Evolutionary conservation across 2,113 vertebrate genomes (phyloP).

Genomic region (Copsychus sechellarum): DNA sequence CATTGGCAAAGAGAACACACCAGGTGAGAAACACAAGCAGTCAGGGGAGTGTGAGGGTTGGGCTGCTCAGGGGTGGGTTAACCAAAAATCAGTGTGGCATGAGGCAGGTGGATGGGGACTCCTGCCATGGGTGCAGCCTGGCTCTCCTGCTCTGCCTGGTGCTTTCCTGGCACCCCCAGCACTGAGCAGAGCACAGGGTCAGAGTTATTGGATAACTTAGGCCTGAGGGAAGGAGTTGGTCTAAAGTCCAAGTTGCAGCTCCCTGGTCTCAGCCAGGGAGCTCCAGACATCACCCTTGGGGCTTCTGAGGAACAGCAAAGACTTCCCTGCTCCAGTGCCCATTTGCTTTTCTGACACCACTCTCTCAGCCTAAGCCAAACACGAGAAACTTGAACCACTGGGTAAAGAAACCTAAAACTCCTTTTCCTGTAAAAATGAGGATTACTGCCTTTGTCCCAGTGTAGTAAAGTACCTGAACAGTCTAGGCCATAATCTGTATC

Average conservation of each 20-base stretch:
- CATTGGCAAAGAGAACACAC: too few species aligned
- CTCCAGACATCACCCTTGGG: accelerated
- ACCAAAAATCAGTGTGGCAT: accelerated
- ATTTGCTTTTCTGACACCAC: background rate
- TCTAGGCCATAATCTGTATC: too few species aligned
- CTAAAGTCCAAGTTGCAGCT: background rate
- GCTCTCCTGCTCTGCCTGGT: background rate
- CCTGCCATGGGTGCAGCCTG: accelerated
- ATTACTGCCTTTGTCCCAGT: background rate
- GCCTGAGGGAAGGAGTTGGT: background rate
- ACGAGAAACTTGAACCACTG: background rate
- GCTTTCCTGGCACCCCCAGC: background rate
- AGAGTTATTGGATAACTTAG: accelerated
- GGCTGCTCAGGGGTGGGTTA: background rate
- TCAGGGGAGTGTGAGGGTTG: accelerated
- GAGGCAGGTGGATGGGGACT: accelerated
- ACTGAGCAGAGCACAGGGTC: background rate
- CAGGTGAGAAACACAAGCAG: background rate
- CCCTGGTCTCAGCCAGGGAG: background rate
- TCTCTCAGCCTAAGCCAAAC: background rate
- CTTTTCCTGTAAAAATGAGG: background rate
- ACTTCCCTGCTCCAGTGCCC: background rate
- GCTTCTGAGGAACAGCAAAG: background rate
- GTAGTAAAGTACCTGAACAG: too few species aligned
- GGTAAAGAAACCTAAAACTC: background rate